Evolutionary conservation across 2,797 vertebrate genomes (phyloP).

Genomic region (Trachurus trachurus): DNA sequence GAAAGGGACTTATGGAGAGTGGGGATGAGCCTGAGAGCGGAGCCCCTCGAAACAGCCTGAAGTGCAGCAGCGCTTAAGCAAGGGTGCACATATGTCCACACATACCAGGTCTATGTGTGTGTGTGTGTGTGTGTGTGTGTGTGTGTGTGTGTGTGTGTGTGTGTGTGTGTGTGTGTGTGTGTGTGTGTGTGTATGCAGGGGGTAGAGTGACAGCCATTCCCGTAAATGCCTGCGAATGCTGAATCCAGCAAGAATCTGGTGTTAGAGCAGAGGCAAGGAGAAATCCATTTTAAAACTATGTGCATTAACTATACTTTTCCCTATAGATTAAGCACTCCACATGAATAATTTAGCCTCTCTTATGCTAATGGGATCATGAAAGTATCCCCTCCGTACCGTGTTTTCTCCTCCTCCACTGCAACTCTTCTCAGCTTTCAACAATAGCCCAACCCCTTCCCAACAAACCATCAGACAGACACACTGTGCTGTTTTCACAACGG

Average conservation of each 20-base stretch:
- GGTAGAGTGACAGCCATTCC: constrained; percentile 86
- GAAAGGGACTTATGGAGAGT: constrained; percentile 70
- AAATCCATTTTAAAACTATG: constrained; percentile 99
- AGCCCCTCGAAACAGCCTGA: constrained; percentile 88
- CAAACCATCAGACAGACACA: constrained; percentile 75
- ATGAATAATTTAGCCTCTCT: constrained; percentile 99
- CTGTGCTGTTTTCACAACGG: constrained; percentile 67
- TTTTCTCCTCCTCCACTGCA: constrained; percentile 86
- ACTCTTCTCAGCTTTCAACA: constrained; percentile 98
- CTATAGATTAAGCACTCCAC: constrained; percentile 98
- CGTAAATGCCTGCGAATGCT: constrained; percentile 96
- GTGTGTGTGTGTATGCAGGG: constrained; percentile 26
- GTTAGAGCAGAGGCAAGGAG: constrained; percentile 91
- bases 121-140: constrained; percentile 1
- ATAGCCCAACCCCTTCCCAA: constrained; percentile 91
- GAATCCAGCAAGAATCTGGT: constrained; percentile 98
- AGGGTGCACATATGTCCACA: constrained; percentile 64
- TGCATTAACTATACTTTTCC: constrained; percentile 99
- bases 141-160: constrained; percentile 2
- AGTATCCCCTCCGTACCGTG: constrained; percentile 94
- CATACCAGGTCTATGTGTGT: constrained; percentile 37
- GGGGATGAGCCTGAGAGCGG: constrained; percentile 78
- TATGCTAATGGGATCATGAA: constrained; percentile 99
- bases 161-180: constrained; percentile 49
- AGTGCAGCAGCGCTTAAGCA: constrained; percentile 89